A percentile compares a stretch with the other conserved stretches of the same genome.
Evolutionary conservation across 2,113 vertebrate genomes (phyloP).

Genomic region (Ceyx margarethae): DNA sequence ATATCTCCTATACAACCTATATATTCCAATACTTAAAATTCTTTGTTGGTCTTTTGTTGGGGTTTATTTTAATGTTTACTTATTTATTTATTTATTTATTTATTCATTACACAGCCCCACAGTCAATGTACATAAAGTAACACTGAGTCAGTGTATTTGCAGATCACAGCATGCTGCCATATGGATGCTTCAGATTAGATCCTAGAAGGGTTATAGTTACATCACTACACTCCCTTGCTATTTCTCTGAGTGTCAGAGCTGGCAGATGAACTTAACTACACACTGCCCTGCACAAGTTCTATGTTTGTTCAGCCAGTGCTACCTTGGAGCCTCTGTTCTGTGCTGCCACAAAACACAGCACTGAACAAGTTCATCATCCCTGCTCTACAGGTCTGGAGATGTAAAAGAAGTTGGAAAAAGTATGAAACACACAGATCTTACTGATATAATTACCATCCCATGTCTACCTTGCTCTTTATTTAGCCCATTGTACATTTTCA

Average conservation of each 20-base stretch:
- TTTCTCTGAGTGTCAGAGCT: neutral
- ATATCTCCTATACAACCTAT: neutral
- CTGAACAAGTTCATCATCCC: neutral
- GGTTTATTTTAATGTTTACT: neutral
- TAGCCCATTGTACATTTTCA: slow-evolving; percentile 26
- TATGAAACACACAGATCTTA: neutral
- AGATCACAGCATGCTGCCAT: neutral
- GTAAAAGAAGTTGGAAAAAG: neutral
- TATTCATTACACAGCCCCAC: no score
- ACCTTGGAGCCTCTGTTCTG: rapidly evolving
- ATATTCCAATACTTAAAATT: neutral
- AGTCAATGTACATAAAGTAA: neutral
- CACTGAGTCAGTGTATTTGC: neutral
- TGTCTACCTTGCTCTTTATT: neutral
- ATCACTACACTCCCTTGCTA: neutral
- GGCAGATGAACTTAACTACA: neutral
- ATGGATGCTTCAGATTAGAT: neutral
- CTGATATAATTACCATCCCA: slow-evolving; percentile 35
- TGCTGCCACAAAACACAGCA: neutral
- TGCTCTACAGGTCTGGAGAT: neutral
- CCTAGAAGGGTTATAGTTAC: neutral
- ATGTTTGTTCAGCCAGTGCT: rapidly evolving
- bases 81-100: no score
- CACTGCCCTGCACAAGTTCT: neutral
- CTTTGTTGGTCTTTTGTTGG: no score